Evolutionary conservation across 2,888 invertebrate species (phyloP), one percentile per base, ranked within the genome.

Genomic region (Orthonevra nobilis): DNA sequence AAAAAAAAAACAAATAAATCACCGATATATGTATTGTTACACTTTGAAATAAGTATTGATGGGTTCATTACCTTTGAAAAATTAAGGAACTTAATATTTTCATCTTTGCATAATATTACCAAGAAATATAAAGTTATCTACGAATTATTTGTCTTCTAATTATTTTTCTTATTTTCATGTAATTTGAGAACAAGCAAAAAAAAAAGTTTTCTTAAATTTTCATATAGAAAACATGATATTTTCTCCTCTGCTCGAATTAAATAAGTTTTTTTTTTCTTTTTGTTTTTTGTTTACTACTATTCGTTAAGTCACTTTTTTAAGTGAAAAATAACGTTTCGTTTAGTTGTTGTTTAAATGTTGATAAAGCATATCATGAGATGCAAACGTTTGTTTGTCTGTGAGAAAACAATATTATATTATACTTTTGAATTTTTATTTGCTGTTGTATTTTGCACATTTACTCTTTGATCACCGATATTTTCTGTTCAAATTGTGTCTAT

Each of bases 401-500:
- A 73, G 44, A 66, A 73, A 58, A 73, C 48, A 34, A 50, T 72
- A 19, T 48, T 72, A n/a, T 73, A 54, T 19, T 52, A 12, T 23
- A 60, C 30, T 34, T 50, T 36, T 40, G 50, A 56, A 50, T 74
- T 61, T 73, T 32, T 61, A 19, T 36, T 61, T 61, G 60, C 26
- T 48, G 56, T 48, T 34, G 14, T 42, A 23, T 34, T 68, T 46
- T 60, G 38, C 23, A 60, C 61, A 61, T 61, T 46, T 69, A 32
- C 40, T 44, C 26, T 6, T 58, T 66, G 56, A 48, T 60, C 60
- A 44, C 28, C 12, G 20, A 54, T 72, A 32, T 63, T 64, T 52
- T 64, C 32, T 34, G 36, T 74, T 60, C 26, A 44, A 52, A 69
- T 60, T 60, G 50, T 69, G 48, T 60, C 60, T 69, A 60, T 69